Percentiles rank a stretch among this genome's conserved stretches.
Conservation (phyloP, 2,888 invertebrate genomes). For the Drosophila barbarae region DNA sequence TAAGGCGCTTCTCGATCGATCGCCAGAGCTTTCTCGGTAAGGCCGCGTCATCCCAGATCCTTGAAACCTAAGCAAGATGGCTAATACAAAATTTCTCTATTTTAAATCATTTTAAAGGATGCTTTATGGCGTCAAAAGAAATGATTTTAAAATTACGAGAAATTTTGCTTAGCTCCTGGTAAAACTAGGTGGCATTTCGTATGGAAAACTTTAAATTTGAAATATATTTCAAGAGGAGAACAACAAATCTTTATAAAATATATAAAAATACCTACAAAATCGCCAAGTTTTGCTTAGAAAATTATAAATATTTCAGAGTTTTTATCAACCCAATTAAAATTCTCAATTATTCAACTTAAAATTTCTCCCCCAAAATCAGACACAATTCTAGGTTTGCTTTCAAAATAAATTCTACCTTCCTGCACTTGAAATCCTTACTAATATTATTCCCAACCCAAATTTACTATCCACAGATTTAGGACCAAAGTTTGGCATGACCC, state of each 20-base stretch:
- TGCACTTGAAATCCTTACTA: background rate
- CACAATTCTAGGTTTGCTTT: background rate
- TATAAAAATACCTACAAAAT: background rate
- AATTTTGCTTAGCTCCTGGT: background rate
- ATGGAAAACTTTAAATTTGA: background rate
- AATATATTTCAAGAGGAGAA: no score
- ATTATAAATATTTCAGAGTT: background rate
- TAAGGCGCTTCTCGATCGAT: constrained; percentile 79
- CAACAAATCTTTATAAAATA: background rate
- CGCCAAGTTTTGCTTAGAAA: background rate
- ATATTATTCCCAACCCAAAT: background rate
- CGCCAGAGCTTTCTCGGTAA: constrained; percentile 79
- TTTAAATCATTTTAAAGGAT: background rate
- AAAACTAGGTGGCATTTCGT: background rate
- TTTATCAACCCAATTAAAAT: background rate
- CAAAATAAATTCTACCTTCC: background rate
- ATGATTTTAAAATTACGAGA: background rate
- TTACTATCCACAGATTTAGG: constrained; percentile 83
- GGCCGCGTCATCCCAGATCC: constrained; percentile 42
- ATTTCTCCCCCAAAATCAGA: background rate
- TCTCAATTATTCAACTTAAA: background rate
- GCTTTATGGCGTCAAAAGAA: background rate
- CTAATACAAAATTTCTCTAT: no score
- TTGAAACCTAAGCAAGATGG: background rate
- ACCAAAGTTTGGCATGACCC: constrained; percentile 88